Conservation (phyloP, 2,797 vertebrate genomes). For the Liasis olivaceus region DNA sequence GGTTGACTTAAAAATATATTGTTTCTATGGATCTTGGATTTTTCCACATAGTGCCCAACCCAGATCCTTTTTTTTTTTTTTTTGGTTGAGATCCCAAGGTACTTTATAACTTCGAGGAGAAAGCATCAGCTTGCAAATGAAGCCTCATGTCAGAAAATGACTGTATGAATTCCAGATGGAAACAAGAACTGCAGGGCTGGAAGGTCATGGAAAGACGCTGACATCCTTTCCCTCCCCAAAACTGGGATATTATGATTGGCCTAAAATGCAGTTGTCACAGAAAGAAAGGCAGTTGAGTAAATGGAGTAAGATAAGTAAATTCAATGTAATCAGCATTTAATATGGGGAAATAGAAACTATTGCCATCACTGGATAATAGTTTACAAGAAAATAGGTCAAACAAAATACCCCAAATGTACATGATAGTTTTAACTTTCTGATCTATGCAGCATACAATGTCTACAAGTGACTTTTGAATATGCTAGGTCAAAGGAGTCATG, state of each 20-base stretch:
- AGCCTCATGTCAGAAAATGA: neutral
- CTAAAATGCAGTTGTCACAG: neutral
- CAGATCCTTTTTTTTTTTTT: neutral
- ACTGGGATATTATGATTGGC: neutral
- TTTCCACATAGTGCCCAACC: neutral
- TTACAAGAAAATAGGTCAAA: slow-evolving; percentile 52
- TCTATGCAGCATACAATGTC: neutral
- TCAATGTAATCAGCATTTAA: slow-evolving; percentile 54
- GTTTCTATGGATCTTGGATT: neutral
- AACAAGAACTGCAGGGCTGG: neutral
- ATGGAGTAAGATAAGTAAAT: neutral
- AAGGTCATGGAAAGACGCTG: neutral
- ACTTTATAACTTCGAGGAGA: neutral
- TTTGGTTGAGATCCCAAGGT: neutral
- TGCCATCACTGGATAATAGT: slow-evolving; percentile 46
- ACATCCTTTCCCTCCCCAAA: neutral
- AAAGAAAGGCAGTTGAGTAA: neutral
- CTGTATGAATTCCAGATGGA: neutral
- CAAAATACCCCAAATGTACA: slow-evolving; percentile 34
- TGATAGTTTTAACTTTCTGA: slow-evolving; percentile 28
- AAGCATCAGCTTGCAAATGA: neutral
- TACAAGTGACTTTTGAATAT: slow-evolving; percentile 33
- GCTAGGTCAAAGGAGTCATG: slow-evolving; percentile 31
- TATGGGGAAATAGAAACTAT: slow-evolving; percentile 58
- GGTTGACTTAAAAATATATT: neutral